Base-by-base conservation (phyloP, 2,113 vertebrate genomes). In the Dipodomys ordii region DNA sequence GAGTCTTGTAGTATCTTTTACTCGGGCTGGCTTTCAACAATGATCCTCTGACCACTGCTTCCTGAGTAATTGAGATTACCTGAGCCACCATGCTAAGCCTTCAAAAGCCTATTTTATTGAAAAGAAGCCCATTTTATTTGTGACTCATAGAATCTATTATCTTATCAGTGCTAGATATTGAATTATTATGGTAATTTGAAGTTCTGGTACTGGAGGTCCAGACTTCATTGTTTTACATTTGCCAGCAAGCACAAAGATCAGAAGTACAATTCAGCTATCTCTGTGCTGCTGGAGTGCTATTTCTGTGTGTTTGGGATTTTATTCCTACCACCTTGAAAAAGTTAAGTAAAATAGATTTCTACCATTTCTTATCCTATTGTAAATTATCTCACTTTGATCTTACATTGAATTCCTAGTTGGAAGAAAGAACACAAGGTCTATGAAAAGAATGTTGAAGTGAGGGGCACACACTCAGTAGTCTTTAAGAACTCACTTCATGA, bases 401-500 rank as follows among this genome's bases (percentile, higher is more conserved):
- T 44, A 11, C 22, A 13, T 86, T 83, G 35, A 79, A 89, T 77
- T 91, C 39, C 65, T 91, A 65, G 44, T 57, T 89, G 25, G 39
- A 72, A 94, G 35, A 72, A 30, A 71, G 69, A 81, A 39, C n/a
- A 27, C 77, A 92, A 78, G 90, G 80, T 67, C 46, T 64, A 27
- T 73, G 27, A 32, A 68, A 94, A 92, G 57, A 90, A 35, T 69
- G 30, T 77, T 83, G 13, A 89, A 68, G 67, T 46, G 28, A 83
- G 49, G 68, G 95, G 84, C 72, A 85, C n/a, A 72, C 10, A 8
- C n/a, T 69, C 53, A 57, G 53, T 57, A 30, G 25, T 90, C 30
- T 91, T 76, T 62, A 89, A 96, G 91, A 93, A 87, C 96, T 96
- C 95, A 92, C 85, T 97, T 92, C 81, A 67, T 90, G 94, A 91